Conservation (phyloP, 2,113 vertebrate genomes). For the Thunnus maccoyii region DNA sequence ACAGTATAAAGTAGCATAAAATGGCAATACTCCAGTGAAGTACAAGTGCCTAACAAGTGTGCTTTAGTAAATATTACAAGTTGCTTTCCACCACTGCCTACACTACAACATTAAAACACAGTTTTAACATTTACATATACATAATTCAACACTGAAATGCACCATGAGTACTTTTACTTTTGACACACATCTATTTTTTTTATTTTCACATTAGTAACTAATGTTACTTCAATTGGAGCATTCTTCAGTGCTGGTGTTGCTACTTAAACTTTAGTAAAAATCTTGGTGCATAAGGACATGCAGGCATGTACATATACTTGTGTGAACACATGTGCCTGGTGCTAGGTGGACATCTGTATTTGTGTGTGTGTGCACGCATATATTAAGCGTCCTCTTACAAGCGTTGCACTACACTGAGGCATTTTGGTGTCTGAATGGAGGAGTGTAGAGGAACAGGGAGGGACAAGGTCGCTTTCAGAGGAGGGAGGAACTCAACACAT, state of each 20-base stretch:
- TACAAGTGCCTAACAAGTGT: no score
- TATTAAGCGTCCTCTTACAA: conserved; percentile 46
- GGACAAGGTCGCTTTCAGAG: conserved; percentile 76
- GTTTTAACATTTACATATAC: not conserved
- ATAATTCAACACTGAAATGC: not conserved
- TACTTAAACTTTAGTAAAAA: no score
- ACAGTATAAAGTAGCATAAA: no score
- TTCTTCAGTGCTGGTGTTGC: no score
- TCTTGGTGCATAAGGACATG: not conserved
- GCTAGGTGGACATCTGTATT: not conserved
- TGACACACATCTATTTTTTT: not conserved
- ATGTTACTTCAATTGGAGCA: no score
- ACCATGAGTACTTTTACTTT: not conserved
- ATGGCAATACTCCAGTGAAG: no score
- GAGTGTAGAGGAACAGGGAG: conserved; percentile 58
- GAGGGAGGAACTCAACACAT: conserved; percentile 75
- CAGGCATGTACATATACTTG: not conserved
- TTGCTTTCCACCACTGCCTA: no score
- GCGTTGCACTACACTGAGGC: conserved; percentile 44
- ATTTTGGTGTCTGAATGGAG: conserved; percentile 59
- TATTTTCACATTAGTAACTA: not conserved
- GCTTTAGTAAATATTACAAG: no score
- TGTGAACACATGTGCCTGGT: not conserved
- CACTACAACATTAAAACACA: no score
- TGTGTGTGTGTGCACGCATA: conserved; percentile 37